A percentile compares a stretch with the other conserved stretches of the same genome.
Conservation (phyloP, 2,113 vertebrate species). For the Oryzias javanicus region DNA sequence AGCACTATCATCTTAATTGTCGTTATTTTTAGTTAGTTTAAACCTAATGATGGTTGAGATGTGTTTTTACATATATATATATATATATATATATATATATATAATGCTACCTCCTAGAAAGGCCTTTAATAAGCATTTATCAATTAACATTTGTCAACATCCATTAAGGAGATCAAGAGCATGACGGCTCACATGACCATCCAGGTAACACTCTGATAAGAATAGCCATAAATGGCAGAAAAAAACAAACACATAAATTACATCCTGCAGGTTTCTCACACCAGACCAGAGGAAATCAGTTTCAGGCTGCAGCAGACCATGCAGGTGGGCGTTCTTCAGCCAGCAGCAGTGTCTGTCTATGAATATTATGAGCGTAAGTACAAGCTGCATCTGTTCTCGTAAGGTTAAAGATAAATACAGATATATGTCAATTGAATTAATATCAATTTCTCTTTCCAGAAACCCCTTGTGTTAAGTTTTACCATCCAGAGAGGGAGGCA, state of each 20-base stretch:
- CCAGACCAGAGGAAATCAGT: slow-evolving; percentile 46
- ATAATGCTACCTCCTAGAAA: no score
- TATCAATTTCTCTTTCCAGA: slow-evolving; percentile 41
- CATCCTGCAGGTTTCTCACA: slow-evolving; percentile 64
- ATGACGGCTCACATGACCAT: no score
- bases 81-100: no score
- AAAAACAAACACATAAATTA: neutral
- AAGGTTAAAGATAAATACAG: neutral
- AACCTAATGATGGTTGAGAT: no score
- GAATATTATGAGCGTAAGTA: slow-evolving; percentile 77
- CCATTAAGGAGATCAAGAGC: no score
- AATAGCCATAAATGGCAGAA: no score
- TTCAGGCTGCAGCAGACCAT: slow-evolving; percentile 77
- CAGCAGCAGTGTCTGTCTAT: slow-evolving; percentile 80
- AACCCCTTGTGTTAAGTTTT: slow-evolving; percentile 73
- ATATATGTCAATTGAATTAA: neutral
- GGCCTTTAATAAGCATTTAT: no score
- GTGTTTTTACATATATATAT: no score
- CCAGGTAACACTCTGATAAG: no score
- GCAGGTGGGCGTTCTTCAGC: slow-evolving; percentile 78
- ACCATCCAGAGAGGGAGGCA: slow-evolving; percentile 68
- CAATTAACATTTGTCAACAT: no score
- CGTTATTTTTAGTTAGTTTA: no score
- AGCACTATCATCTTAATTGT: no score
- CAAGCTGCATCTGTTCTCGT: neutral